Conservation (phyloP, 2,888 invertebrate species). For the Orthosia gothica region DNA sequence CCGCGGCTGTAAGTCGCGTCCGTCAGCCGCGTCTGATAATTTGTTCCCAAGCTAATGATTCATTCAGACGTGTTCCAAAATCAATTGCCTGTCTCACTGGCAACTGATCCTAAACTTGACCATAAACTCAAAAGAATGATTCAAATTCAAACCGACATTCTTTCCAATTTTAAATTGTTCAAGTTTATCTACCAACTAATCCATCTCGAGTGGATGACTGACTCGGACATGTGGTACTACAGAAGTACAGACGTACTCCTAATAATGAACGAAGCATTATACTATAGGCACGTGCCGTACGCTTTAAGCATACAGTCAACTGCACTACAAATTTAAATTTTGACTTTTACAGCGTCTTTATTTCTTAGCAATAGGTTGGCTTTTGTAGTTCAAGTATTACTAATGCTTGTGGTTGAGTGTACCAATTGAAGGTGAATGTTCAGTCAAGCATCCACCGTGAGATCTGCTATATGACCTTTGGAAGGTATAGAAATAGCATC, state of each 20-base stretch:
- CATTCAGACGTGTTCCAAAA: background rate
- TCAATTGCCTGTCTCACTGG: background rate
- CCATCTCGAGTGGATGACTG: constrained; percentile 30
- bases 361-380: background rate
- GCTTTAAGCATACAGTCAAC: constrained; percentile 22
- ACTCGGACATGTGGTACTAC: constrained; percentile 38
- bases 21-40: too few relatives aligned
- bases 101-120: constrained; percentile 20
- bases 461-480: constrained; percentile 20
- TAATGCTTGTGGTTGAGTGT: background rate
- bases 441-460: constrained; percentile 5
- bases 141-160: constrained; percentile 35
- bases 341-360: background rate
- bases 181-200: background rate
- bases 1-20: too few relatives aligned
- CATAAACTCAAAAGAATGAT: constrained; percentile 29
- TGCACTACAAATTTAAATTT: too few relatives aligned
- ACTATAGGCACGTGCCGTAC: constrained; percentile 30
- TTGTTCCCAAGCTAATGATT: too few relatives aligned
- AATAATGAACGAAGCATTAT: constrained; percentile 53
- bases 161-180: constrained; percentile 36
- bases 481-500: constrained; percentile 11
- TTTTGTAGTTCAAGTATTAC: background rate
- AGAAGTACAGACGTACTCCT: constrained; percentile 10
- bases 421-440: constrained; percentile 49